Evolutionary conservation across 37 sponge, comb jelly and placozoan species (phyloP).

Genomic region (Geodia barretti): DNA sequence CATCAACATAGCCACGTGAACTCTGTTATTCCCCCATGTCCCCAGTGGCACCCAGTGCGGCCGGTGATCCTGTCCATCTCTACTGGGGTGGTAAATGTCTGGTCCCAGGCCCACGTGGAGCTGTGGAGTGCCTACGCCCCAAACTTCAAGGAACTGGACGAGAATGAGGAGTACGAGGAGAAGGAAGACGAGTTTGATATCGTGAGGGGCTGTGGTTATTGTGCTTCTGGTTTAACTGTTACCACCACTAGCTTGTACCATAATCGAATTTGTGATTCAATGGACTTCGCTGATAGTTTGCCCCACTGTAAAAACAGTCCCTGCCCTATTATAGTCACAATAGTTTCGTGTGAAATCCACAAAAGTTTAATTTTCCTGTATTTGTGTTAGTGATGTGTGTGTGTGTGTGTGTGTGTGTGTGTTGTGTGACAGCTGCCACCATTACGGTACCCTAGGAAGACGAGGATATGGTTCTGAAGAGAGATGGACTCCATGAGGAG

Average conservation of each 20-base stretch:
- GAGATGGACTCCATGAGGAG: constrained; percentile 15
- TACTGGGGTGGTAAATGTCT: constrained; percentile 93
- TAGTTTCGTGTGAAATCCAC: too few relatives aligned
- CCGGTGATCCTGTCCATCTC: constrained; percentile 95
- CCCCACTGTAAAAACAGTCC: too few relatives aligned
- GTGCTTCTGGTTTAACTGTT: too few relatives aligned
- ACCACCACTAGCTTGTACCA: too few relatives aligned
- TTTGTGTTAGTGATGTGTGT: too few relatives aligned
- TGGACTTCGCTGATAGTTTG: too few relatives aligned
- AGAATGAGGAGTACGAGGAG: constrained; percentile 97
- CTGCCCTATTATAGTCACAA: too few relatives aligned
- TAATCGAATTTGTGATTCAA: too few relatives aligned
- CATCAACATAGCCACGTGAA: too few relatives aligned
- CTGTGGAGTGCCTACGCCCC: constrained; percentile 99
- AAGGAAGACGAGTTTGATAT: constrained; percentile 96
- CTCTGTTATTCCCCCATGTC: neutral
- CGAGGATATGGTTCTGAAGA: constrained; percentile 7
- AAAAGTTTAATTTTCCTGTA: too few relatives aligned
- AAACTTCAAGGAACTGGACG: constrained; percentile 97
- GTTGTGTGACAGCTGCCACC: too few relatives aligned
- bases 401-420: constrained; percentile 17
- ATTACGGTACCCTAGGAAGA: constrained; percentile 23
- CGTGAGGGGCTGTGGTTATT: too few relatives aligned
- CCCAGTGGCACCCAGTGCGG: constrained; percentile 94
- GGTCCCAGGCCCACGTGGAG: constrained; percentile 91